phyloP scores from a whole-genome alignment of 1,140 invertebrate species.

The Maconellicoccus hirsutus region DNA sequence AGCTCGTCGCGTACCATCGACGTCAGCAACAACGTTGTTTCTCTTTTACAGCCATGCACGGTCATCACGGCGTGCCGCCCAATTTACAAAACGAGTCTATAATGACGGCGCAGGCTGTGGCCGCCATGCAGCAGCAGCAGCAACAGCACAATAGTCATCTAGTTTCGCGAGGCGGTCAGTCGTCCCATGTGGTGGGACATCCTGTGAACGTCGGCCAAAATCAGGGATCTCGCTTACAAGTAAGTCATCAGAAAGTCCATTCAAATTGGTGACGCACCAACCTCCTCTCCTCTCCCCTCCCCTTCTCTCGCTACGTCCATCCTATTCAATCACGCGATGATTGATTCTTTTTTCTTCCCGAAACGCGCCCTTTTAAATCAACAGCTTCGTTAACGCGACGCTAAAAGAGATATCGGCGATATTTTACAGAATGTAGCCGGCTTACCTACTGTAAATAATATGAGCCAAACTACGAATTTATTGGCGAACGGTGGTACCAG shows the following conservation, averaged over 20 bases:
- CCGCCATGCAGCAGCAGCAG: slow-evolving; percentile 39
- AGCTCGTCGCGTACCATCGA: too few species aligned
- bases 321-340: too few species aligned
- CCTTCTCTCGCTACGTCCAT: too few species aligned
- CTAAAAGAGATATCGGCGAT: too few species aligned
- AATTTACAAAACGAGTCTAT: slow-evolving; percentile 54
- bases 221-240: slow-evolving; percentile 34
- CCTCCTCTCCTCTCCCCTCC: too few species aligned
- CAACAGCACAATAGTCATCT: slow-evolving; percentile 26
- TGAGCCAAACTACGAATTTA: slow-evolving; percentile 5
- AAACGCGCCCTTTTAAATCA: too few species aligned
- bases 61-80: slow-evolving; percentile 26
- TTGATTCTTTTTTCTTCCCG: too few species aligned
- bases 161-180: slow-evolving; percentile 28
- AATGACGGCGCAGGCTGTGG: slow-evolving; percentile 43
- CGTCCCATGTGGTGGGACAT: slow-evolving; percentile 31
- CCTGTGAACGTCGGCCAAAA: slow-evolving; percentile 28
- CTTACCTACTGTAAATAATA: not conserved
- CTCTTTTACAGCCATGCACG: slow-evolving; percentile 26
- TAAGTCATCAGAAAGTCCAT: too few species aligned
- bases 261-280: too few species aligned
- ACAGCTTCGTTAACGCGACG: too few species aligned
- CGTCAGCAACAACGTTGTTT: too few species aligned
- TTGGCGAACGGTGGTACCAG: not conserved
- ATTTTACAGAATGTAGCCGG: not conserved